phyloP scores from a whole-genome alignment of 2,888 invertebrate species.

The Myathropa florea region DNA sequence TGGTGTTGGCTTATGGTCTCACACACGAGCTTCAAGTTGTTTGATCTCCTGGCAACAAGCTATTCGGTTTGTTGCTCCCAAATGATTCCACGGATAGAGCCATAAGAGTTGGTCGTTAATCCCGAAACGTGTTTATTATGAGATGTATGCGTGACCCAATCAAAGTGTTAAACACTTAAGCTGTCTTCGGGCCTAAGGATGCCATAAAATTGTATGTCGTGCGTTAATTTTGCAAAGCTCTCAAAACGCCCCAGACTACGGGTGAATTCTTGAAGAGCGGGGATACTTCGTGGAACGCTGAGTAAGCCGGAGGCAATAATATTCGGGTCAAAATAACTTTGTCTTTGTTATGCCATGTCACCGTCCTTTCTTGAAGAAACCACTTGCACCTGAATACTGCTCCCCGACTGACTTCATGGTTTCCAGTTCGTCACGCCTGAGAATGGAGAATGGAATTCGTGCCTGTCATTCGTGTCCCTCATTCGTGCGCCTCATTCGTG shows the following conservation, averaged over 20 bases:
- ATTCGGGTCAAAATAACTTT: no score
- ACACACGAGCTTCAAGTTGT: neutral
- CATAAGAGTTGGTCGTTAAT: neutral
- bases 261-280: no score
- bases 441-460: no score
- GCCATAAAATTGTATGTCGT: neutral
- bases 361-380: no score
- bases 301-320: no score
- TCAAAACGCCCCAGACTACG: neutral
- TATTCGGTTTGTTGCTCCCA: neutral
- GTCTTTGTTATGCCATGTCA: no score
- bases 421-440: no score
- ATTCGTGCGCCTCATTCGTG: no score
- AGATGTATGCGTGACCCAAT: neutral
- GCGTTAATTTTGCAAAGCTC: neutral
- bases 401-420: no score
- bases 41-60: neutral
- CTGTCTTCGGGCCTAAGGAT: neutral
- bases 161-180: neutral
- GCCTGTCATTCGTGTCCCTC: no score
- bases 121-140: neutral
- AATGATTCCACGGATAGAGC: neutral
- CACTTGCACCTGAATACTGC: no score
- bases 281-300: no score
- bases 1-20: neutral